Evolutionary conservation across 2,113 vertebrate species (phyloP).

Genomic region (Halcyon malimbica): DNA sequence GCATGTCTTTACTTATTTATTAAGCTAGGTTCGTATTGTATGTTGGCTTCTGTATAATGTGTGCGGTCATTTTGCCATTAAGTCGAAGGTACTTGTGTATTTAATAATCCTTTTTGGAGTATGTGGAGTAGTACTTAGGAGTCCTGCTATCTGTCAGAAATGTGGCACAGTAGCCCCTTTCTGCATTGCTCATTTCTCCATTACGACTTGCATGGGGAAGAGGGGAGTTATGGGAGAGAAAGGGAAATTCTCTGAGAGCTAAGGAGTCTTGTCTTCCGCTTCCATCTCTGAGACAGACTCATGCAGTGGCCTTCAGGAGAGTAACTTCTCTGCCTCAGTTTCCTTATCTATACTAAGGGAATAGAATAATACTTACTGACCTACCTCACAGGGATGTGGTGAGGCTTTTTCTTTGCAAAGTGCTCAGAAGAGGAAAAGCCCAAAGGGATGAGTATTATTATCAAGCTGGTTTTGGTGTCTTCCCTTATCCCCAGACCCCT

Average conservation of each 20-base stretch:
- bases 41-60: conserved; percentile 60
- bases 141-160: conserved; percentile 46
- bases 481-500: background rate
- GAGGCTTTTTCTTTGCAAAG: conserved; percentile 35
- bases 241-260: background rate
- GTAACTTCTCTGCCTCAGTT: conserved; percentile 26
- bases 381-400: conserved; percentile 56
- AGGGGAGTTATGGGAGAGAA: background rate
- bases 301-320: background rate
- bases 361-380: conserved; percentile 27
- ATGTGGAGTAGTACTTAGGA: background rate
- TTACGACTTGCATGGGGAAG: background rate
- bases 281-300: background rate
- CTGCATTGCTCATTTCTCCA: background rate
- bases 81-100: conserved; percentile 61
- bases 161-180: background rate
- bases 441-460: conserved; percentile 1
- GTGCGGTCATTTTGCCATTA: conserved; percentile 50
- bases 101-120: conserved; percentile 38
- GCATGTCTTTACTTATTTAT: conserved; percentile 76
- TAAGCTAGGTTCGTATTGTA: conserved; percentile 62
- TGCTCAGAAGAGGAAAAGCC: background rate
- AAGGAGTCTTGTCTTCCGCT: background rate
- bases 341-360: background rate
- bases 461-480: background rate